phyloP scores from a whole-genome alignment of 2,888 invertebrate species.

The Drosophila algonquin region DNA sequence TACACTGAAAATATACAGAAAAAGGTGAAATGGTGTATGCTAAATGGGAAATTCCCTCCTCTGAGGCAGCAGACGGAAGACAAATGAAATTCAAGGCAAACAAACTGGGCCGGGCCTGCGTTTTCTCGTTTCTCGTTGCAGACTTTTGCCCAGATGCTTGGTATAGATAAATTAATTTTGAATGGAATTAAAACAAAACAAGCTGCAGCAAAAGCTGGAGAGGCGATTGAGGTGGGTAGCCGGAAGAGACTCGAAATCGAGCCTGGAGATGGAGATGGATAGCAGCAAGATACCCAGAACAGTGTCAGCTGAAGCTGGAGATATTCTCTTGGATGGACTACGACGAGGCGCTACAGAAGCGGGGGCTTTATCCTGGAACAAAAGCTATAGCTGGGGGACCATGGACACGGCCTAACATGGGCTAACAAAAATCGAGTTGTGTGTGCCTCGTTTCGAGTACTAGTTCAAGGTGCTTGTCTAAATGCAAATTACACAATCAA shows the following conservation, averaged over 20 bases:
- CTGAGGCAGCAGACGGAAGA: constrained; percentile 4
- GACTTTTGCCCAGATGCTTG: constrained; percentile 46
- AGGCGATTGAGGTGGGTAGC: neutral
- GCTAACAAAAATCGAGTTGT: neutral
- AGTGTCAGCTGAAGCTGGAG: constrained; percentile 25
- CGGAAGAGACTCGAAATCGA: constrained; percentile 3
- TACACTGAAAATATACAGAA: constrained; percentile 7
- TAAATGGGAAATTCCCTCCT: constrained; percentile 7
- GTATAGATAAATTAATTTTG: constrained; percentile 61
- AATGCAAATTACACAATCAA: constrained; percentile 75
- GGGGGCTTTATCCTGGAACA: no score
- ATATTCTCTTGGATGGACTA: no score
- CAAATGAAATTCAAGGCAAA: constrained; percentile 21
- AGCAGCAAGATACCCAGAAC: constrained; percentile 38
- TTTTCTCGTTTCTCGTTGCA: neutral
- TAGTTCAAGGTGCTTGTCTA: constrained; percentile 57
- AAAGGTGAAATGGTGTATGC: constrained; percentile 1
- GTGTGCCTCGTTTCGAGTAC: neutral
- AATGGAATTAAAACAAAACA: constrained; percentile 77
- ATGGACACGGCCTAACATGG: neutral
- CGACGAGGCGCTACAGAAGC: neutral
- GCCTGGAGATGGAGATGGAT: constrained; percentile 27
- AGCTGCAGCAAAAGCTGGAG: neutral
- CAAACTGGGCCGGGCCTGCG: constrained; percentile 3
- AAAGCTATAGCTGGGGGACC: no score